Base-by-base conservation (phyloP, 2,113 vertebrate genomes). In the Hepsetus odoe region DNA sequence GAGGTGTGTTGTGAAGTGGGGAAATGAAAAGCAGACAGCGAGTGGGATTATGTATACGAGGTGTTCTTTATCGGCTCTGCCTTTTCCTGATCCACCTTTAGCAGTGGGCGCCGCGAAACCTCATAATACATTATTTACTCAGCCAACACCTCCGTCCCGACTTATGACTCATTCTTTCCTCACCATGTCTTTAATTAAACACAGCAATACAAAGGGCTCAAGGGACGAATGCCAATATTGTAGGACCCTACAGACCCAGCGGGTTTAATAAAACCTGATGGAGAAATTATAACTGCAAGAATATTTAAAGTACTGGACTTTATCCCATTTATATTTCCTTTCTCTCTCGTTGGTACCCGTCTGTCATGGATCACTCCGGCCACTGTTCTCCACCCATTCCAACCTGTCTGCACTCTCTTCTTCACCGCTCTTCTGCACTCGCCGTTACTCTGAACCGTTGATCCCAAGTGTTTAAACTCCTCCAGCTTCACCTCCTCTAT, bases 71-170 rank as follows among this genome's bases (percentile, higher is more conserved):
- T 42, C n/a, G 53, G 55, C 32, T 13, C 42, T 71, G 26, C 20
- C 26, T 26, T 76, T 71, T 76, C 44, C 22, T 75, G 62, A 69
- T 44, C 33, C 12, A 33, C 33, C 24, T 62, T 74, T 42, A 14
- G 42, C n/a, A 22, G 26, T 30, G 30, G 12, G 24, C 12, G n/a
- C 33, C 30, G 22, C 58, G 64, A 14, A 58, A 33, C 76, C 44
- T 81, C 42, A 64, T 81, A 76, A 70, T n/a, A 71, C 28, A 46
- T 44, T 75, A 67, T 80, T 68, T 65, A 80, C 26, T 80, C 68
- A 71, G 14, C 32, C 40, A 24, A 62, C 49, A 18, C 14, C 18
- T 67, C 22, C 66, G 55, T n/a, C 30, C 51, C 55, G 59, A 20
- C 32, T 79, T 79, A 40, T 20, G 42, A 16, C 55, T 32, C 14